Conservation (phyloP, 2,113 vertebrate species). For the Theristicus caerulescens region DNA sequence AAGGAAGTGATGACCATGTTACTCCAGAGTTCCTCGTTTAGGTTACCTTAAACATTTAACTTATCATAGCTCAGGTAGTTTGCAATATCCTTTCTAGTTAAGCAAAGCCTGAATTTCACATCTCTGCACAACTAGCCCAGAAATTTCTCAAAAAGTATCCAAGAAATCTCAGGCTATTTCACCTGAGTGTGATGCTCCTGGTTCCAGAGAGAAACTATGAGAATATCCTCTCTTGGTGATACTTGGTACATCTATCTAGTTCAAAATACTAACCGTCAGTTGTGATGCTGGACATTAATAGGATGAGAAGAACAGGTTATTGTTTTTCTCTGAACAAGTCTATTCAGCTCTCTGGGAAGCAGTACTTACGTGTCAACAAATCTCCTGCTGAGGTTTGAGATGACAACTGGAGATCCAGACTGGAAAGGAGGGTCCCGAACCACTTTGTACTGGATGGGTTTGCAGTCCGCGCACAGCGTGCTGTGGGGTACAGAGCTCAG, state of each 20-base stretch:
- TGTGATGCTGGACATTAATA: background rate
- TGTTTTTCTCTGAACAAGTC: background rate
- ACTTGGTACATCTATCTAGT: background rate
- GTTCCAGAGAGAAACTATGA: background rate
- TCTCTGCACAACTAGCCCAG: background rate
- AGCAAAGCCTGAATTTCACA: background rate
- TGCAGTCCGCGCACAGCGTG: conserved; percentile 79
- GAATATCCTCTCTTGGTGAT: background rate
- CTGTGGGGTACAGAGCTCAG: conserved; percentile 85
- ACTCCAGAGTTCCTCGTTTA: background rate
- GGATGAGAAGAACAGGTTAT: background rate
- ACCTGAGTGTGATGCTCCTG: background rate
- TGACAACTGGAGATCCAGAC: conserved; percentile 71
- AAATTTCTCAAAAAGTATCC: background rate
- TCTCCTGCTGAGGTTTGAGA: conserved; percentile 83
- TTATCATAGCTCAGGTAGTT: background rate
- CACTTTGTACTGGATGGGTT: conserved; percentile 86
- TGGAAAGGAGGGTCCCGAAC: conserved; percentile 86
- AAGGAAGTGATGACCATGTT: background rate
- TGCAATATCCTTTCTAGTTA: background rate
- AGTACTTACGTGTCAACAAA: conserved; percentile 89
- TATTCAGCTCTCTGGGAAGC: background rate
- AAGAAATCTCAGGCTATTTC: background rate
- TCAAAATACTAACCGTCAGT: background rate
- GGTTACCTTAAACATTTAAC: background rate